Percentiles rank a stretch among this genome's conserved stretches.
Conservation (phyloP, 2,888 invertebrate species). For the Gnatocerus cornutus region DNA sequence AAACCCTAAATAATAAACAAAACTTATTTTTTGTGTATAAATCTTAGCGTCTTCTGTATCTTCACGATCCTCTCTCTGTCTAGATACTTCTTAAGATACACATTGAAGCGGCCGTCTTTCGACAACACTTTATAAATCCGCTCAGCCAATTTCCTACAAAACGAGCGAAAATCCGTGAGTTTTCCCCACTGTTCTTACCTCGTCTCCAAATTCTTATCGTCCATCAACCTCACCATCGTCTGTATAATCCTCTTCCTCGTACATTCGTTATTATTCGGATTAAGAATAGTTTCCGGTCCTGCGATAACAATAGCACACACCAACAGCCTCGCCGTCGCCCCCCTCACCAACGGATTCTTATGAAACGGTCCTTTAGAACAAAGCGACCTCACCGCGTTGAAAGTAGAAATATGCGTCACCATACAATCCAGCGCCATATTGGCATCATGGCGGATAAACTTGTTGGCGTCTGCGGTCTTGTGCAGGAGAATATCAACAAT, state of each 20-base stretch:
- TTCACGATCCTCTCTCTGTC: constrained; percentile 60
- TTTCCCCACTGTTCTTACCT: constrained; percentile 63
- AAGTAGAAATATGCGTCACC: constrained; percentile 79
- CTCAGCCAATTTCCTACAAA: constrained; percentile 73
- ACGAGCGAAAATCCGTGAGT: neutral
- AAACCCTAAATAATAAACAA: constrained; percentile 34
- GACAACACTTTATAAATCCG: constrained; percentile 74
- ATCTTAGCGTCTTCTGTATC: constrained; percentile 40
- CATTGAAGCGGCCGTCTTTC: constrained; percentile 73
- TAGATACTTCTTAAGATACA: constrained; percentile 70
- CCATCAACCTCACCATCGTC: constrained; percentile 72
- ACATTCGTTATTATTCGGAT: constrained; percentile 72
- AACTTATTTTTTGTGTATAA: constrained; percentile 40
- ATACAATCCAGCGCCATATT: constrained; percentile 81
- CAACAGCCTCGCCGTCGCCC: constrained; percentile 78
- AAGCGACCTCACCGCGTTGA: constrained; percentile 73
- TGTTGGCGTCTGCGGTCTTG: constrained; percentile 83
- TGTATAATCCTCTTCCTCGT: constrained; percentile 72
- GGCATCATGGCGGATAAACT: constrained; percentile 83
- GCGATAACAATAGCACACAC: constrained; percentile 78
- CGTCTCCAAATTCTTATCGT: constrained; percentile 74
- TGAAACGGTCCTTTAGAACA: constrained; percentile 73
- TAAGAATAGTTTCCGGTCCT: constrained; percentile 76
- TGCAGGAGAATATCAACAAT: constrained; percentile 78
- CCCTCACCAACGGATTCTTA: constrained; percentile 80